Conservation (phyloP, 1,140 invertebrate species). For the Chlorops oryzae region DNA sequence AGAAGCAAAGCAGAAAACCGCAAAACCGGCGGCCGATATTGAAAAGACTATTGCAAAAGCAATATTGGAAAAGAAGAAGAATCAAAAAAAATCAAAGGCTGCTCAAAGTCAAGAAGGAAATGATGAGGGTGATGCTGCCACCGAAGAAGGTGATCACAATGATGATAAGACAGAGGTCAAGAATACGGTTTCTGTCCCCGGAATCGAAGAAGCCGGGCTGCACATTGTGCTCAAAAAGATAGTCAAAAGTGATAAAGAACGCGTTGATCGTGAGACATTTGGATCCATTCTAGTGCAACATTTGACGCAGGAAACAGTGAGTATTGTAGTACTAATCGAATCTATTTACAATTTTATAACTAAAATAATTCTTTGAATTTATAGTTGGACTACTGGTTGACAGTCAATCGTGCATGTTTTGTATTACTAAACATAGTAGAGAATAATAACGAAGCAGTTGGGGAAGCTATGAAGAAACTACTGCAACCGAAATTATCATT, state of each 20-base stretch:
- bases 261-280: slow-evolving; percentile 46
- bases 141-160: slow-evolving; percentile 18
- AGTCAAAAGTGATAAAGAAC: slow-evolving; percentile 58
- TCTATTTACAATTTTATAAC: neutral
- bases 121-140: slow-evolving; percentile 7
- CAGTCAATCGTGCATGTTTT: slow-evolving; percentile 58
- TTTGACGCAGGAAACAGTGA: slow-evolving; percentile 32
- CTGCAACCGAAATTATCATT: slow-evolving; percentile 16
- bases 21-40: slow-evolving; percentile 28
- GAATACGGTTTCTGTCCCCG: slow-evolving; percentile 22
- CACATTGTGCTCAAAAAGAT: slow-evolving; percentile 78
- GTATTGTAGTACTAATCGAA: neutral
- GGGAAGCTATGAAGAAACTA: slow-evolving; percentile 28
- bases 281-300: slow-evolving; percentile 46
- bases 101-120: neutral
- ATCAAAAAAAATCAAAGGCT: slow-evolving; percentile 13
- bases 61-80: slow-evolving; percentile 25
- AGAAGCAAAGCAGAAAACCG: slow-evolving; percentile 17
- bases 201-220: slow-evolving; percentile 73
- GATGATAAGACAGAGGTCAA: slow-evolving; percentile 24
- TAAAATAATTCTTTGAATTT: slow-evolving; percentile 13
- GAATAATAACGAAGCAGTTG: slow-evolving; percentile 37
- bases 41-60: slow-evolving; percentile 32
- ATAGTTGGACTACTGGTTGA: slow-evolving; percentile 52
- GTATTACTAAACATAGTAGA: slow-evolving; percentile 53